phyloP scores from a whole-genome alignment of 2,888 invertebrate genomes.

The Nymphalis polychloros region DNA sequence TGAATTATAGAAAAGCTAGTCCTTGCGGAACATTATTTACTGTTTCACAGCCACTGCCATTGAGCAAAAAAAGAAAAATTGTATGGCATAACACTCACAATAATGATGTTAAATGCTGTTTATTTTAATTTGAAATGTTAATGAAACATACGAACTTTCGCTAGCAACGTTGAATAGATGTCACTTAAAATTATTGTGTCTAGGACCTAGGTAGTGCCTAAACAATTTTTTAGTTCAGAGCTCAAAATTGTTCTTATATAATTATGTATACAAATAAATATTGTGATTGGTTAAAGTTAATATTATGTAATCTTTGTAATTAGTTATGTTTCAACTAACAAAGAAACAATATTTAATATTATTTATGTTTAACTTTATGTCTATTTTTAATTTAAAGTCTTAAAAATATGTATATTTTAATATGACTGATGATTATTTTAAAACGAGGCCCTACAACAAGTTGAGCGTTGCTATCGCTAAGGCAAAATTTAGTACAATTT shows the following conservation, averaged over 20 bases:
- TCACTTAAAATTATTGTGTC: slow-evolving; percentile 21
- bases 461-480: slow-evolving; percentile 38
- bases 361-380: slow-evolving; percentile 27
- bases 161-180: slow-evolving; percentile 40
- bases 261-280: slow-evolving; percentile 13
- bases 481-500: slow-evolving; percentile 21
- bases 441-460: slow-evolving; percentile 21
- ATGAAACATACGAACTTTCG: slow-evolving; percentile 22
- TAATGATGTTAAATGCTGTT: slow-evolving; percentile 20
- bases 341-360: slow-evolving; percentile 22
- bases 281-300: slow-evolving; percentile 14
- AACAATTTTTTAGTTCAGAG: slow-evolving; percentile 19
- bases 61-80: slow-evolving; percentile 41
- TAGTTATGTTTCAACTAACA: slow-evolving; percentile 18
- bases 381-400: slow-evolving; percentile 24
- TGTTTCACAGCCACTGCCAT: slow-evolving; percentile 50
- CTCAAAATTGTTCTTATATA: slow-evolving; percentile 19
- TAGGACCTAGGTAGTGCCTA: slow-evolving; percentile 13
- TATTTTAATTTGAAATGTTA: slow-evolving; percentile 28
- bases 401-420: slow-evolving; percentile 21
- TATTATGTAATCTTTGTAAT: slow-evolving; percentile 20
- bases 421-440: slow-evolving; percentile 16
- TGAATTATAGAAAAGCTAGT: slow-evolving; percentile 66
- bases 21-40: slow-evolving; percentile 49
- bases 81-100: slow-evolving; percentile 23